phyloP scores from a whole-genome alignment of 1,140 invertebrate genomes.

The Callitettix versicolor region DNA sequence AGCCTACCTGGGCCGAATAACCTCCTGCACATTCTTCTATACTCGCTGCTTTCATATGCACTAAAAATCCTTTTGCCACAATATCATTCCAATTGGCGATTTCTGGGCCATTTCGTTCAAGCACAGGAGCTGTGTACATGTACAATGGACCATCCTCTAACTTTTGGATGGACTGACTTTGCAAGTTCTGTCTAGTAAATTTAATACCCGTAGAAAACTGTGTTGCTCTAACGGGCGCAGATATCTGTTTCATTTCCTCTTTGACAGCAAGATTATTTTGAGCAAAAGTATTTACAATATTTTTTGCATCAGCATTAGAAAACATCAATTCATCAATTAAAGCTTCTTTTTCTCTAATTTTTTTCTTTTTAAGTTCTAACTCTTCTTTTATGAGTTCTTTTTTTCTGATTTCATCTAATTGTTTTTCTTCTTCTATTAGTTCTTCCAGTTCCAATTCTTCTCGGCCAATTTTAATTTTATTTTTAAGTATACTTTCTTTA shows the following conservation, averaged over 20 bases:
- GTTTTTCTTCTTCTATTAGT: conserved; percentile 60
- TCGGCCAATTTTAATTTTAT: conserved; percentile 47
- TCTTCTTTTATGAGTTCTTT: conserved; percentile 40
- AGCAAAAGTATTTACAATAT: conserved; percentile 76
- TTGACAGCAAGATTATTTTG: conserved; percentile 49
- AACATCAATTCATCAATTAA: conserved; percentile 91
- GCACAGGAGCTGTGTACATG: conserved; percentile 47
- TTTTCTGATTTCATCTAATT: conserved; percentile 30
- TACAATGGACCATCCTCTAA: conserved; percentile 65
- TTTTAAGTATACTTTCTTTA: conserved; percentile 80
- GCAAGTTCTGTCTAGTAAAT: conserved; percentile 45
- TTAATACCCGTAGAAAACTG: conserved; percentile 76
- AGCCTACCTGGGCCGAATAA: conserved; percentile 69
- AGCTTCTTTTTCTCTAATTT: conserved; percentile 76
- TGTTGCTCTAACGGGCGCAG: conserved; percentile 36
- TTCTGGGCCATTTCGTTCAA: conserved; percentile 58
- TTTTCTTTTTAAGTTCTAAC: conserved; percentile 67
- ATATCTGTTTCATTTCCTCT: conserved; percentile 40
- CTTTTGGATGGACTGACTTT: conserved; percentile 43
- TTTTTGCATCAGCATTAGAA: conserved; percentile 75
- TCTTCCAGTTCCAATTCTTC: conserved; percentile 75
- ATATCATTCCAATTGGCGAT: conserved; percentile 56
- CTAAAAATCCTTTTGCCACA: conserved; percentile 55
- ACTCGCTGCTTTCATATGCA: conserved; percentile 61
- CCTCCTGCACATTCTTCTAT: conserved; percentile 76